Conservation (phyloP, 2,113 vertebrate genomes). For the Pitta sordida region DNA sequence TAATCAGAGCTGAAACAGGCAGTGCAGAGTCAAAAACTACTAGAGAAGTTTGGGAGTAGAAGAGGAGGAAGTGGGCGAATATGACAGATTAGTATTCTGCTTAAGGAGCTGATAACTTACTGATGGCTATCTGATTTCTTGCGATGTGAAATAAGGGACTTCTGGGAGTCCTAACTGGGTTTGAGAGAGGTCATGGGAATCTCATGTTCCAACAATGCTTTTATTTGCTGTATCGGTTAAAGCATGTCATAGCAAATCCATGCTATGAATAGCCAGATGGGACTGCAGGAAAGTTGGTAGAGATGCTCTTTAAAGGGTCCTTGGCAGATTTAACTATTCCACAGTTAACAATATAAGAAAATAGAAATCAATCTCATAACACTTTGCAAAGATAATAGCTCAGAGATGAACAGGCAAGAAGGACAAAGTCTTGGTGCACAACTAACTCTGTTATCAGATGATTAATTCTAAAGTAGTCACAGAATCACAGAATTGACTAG, state of each 20-base stretch:
- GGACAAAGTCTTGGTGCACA: background rate
- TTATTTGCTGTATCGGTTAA: background rate
- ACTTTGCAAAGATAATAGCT: background rate
- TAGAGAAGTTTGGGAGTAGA: background rate
- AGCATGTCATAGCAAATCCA: background rate
- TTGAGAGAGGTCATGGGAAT: background rate
- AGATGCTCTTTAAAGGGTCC: background rate
- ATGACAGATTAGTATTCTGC: background rate
- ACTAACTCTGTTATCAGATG: background rate
- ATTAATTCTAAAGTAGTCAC: background rate
- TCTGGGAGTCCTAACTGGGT: background rate
- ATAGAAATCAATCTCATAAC: background rate
- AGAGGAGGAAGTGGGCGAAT: background rate
- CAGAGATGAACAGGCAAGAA: background rate
- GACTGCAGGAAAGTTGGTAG: background rate
- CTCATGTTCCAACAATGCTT: background rate
- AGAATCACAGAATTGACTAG: too few relatives aligned
- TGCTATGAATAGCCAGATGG: background rate
- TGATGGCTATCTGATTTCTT: background rate
- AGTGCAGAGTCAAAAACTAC: background rate
- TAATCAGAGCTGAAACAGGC: background rate
- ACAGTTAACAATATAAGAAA: background rate
- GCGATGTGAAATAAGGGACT: background rate
- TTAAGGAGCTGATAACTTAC: background rate
- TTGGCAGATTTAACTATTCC: background rate